phyloP scores from a whole-genome alignment of 2,113 vertebrate species.

The Siniperca knerii region DNA sequence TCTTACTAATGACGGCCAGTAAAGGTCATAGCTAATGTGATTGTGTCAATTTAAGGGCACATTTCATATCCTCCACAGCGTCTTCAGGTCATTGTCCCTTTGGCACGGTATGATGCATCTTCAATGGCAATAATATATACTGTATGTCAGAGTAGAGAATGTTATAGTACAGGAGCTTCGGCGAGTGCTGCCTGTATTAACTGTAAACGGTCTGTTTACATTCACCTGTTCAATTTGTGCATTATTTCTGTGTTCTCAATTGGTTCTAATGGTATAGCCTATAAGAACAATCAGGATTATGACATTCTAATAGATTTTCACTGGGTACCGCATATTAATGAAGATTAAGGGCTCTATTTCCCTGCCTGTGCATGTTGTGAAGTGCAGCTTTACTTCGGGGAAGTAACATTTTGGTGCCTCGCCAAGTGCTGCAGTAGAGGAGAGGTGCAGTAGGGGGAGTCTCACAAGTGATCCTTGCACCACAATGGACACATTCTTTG shows the following conservation, averaged over 20 bases:
- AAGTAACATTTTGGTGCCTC: not conserved
- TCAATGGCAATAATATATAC: constrained; percentile 1
- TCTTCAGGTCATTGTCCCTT: constrained; percentile 15
- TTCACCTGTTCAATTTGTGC: not conserved
- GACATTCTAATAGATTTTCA: not conserved
- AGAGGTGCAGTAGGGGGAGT: not conserved
- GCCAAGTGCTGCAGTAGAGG: not conserved
- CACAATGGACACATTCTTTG: not conserved
- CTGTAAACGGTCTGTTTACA: not conserved
- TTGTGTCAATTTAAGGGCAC: constrained; percentile 6
- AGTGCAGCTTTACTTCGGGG: not conserved
- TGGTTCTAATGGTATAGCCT: not conserved
- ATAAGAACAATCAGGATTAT: not conserved
- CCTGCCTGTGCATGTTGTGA: not conserved
- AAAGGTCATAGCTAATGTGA: constrained; percentile 29
- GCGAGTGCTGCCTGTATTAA: not conserved
- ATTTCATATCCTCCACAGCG: constrained; percentile 37
- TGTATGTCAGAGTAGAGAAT: not conserved
- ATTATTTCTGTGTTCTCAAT: not conserved
- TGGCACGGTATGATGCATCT: constrained; percentile 24
- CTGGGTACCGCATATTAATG: not conserved
- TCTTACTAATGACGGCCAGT: constrained; percentile 39
- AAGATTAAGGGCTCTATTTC: not conserved
- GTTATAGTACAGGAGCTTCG: not conserved
- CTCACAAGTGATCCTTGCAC: not conserved